Conservation (phyloP, 2,888 invertebrate species). For the Sphinx pinastri region DNA sequence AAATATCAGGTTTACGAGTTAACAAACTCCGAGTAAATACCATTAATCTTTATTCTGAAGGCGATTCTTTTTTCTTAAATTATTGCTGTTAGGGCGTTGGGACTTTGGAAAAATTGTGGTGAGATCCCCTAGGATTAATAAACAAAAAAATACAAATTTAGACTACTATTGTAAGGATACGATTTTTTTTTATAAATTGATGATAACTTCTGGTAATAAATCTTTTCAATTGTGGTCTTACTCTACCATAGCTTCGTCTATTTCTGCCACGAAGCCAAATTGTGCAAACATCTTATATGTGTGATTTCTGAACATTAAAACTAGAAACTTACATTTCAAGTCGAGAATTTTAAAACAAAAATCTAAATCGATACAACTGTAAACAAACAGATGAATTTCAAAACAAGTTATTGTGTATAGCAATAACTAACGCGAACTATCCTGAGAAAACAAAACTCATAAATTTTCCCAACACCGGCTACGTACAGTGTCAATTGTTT, state of each 20-base stretch:
- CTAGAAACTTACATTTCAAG: too few species aligned
- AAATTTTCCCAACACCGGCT: conserved; percentile 69
- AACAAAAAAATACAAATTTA: too few species aligned
- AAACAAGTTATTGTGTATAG: conserved; percentile 16
- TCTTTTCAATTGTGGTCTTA: too few species aligned
- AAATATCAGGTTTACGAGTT: conserved; percentile 40
- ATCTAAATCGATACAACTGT: not conserved
- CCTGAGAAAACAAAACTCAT: conserved; percentile 72
- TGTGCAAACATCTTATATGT: too few species aligned
- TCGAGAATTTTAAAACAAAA: too few species aligned
- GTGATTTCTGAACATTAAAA: too few species aligned
- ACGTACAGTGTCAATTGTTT: conserved; percentile 72
- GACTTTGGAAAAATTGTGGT: not conserved
- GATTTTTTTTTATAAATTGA: too few species aligned
- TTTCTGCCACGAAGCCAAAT: too few species aligned
- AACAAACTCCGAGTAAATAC: conserved; percentile 39
- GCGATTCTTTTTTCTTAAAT: conserved; percentile 4
- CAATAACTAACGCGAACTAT: conserved; percentile 61
- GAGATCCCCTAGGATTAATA: too few species aligned
- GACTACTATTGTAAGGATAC: too few species aligned
- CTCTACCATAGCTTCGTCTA: too few species aligned
- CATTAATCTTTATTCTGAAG: conserved; percentile 23
- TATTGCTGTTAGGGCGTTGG: conserved; percentile 10
- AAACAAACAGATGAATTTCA: conserved; percentile 11
- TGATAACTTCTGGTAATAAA: too few species aligned